phyloP scores from a whole-genome alignment of 2,797 vertebrate species.

The Miichthys miiuy region DNA sequence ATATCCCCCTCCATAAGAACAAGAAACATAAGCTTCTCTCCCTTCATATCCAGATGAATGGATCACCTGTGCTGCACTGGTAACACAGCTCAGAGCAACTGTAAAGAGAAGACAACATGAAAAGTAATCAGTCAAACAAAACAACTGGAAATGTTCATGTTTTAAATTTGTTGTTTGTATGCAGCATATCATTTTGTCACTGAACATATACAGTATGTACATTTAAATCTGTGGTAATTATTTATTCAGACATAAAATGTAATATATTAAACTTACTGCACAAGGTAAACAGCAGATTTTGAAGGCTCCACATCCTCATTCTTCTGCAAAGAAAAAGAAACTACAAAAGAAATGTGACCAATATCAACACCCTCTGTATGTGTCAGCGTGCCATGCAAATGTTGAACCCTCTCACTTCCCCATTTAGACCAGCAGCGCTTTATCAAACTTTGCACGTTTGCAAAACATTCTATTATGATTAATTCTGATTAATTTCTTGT shows the following conservation, averaged over 20 bases:
- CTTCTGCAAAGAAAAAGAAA: slow-evolving; percentile 12
- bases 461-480: no score
- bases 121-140: background rate
- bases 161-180: no score
- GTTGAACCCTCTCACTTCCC: slow-evolving; percentile 16
- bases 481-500: background rate
- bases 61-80: background rate
- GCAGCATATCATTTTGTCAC: no score
- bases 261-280: slow-evolving; percentile 53
- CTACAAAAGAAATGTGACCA: background rate
- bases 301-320: slow-evolving; percentile 29
- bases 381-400: background rate
- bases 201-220: no score
- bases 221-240: no score
- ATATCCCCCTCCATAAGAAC: slow-evolving; percentile 19
- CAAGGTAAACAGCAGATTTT: slow-evolving; percentile 10
- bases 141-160: background rate
- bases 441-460: no score
- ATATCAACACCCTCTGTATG: background rate
- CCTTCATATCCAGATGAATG: no score
- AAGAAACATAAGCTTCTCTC: slow-evolving; percentile 18
- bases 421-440: background rate
- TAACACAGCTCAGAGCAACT: slow-evolving; percentile 39
- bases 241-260: background rate
- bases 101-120: slow-evolving; percentile 2